Conservation (phyloP, 2,888 invertebrate genomes). For the Nebria salina region DNA sequence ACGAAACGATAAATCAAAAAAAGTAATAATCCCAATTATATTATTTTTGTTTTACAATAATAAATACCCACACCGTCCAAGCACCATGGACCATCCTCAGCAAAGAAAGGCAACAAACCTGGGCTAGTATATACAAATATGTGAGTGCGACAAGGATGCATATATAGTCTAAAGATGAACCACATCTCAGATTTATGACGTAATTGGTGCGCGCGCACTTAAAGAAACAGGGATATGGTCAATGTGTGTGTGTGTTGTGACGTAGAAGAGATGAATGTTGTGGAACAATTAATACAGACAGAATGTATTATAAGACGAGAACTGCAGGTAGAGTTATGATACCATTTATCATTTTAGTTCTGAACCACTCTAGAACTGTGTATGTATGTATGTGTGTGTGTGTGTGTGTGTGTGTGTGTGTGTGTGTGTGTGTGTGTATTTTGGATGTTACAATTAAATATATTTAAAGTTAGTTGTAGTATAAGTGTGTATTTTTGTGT, state of each 20-base stretch:
- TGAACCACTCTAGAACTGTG: neutral
- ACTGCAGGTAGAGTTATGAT: slow-evolving; percentile 40
- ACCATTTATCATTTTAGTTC: slow-evolving; percentile 37
- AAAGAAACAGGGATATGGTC: neutral
- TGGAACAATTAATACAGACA: slow-evolving; percentile 59
- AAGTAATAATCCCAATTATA: slow-evolving; percentile 56
- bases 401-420: too few species aligned
- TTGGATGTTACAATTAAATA: too few species aligned
- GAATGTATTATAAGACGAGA: slow-evolving; percentile 55
- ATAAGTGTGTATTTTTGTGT: neutral
- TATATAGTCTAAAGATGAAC: neutral
- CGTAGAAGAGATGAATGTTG: slow-evolving; percentile 55
- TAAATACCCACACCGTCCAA: slow-evolving; percentile 34
- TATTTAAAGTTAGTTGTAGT: too few species aligned
- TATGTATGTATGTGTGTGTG: too few species aligned
- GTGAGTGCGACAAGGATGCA: neutral
- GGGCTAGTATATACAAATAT: neutral
- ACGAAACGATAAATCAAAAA: slow-evolving; percentile 56
- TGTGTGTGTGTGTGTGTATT: too few species aligned
- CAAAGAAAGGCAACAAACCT: neutral
- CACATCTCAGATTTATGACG: slow-evolving; percentile 30
- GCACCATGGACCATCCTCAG: neutral
- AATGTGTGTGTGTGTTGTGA: slow-evolving; percentile 33
- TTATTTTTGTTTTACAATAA: slow-evolving; percentile 52
- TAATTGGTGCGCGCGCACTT: slow-evolving; percentile 17